Evolutionary conservation across 2,797 vertebrate species (phyloP), one percentile per base, ranked within the genome.

Genomic region (Geotria australis): DNA sequence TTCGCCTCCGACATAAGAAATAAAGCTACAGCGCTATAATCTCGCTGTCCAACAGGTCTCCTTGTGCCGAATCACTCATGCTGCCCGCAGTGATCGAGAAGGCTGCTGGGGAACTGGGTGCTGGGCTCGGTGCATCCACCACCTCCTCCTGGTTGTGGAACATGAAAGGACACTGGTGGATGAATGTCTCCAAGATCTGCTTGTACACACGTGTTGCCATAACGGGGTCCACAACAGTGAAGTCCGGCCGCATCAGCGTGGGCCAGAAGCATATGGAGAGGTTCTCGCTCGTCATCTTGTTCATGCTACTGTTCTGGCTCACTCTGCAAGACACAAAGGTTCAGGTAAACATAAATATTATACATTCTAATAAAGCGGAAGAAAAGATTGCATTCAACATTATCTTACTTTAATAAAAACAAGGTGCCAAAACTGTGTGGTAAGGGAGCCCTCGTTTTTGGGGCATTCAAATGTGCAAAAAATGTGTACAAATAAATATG

Each of bases 221-320:
- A 61, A 96, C 74, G 24, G 86, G 84, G 65, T 93, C 84, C 69
- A 89, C 94, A 71, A 89, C 94, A 71, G 91, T 85, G 63, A 94
- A 96, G 72, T 96, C 88, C 2, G 85, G 89, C 48, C 88, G 74
- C 89, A 96, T 91, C 65, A 96, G 73, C 8, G 85, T 96, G 60
- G 88, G 88, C 88, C 86, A 95, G 74, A 94, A 94, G 73, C 89
- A 95, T 70, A 96, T 96, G 58, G 89, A 91, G 57, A 95, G 76
- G 69, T 96, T 95, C 72, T 95, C 86, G 45, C 86, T 78, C 10
- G 82, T 89, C 89, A 95, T 96, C 65, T 82, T 71, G 60, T 81
- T 94, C 64, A 70, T 79, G 73, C 84, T 85, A 61, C 73, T 79
- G 65, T 96, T 86, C 66, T 88, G 84, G 69, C 83, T 94, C 70